These are phyloP conservation scores for Lasioglossum calceatum DNA, from an alignment of 2,888 invertebrate species.

Conservation along the genomic window DNA sequence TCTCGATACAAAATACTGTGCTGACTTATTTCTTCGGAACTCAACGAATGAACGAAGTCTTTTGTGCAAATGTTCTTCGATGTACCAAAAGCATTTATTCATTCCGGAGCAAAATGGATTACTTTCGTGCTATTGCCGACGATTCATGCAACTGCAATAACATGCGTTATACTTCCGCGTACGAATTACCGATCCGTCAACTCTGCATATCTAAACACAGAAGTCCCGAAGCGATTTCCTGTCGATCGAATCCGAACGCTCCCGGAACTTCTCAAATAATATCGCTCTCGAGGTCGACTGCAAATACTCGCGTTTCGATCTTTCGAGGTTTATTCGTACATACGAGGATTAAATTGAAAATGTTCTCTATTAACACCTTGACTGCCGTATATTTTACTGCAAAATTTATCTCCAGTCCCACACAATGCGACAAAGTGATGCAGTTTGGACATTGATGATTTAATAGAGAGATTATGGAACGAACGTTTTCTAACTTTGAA, in stretches of 20 bases:
- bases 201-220: neutral
- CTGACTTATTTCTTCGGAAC: neutral
- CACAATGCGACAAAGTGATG: too few relatives aligned
- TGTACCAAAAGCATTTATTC: neutral
- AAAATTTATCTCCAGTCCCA: neutral
- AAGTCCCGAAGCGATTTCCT: neutral
- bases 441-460: too few relatives aligned
- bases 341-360: neutral
- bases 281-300: neutral
- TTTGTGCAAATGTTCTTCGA: too few relatives aligned
- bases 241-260: neutral
- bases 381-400: neutral
- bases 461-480: too few relatives aligned
- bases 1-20: neutral
- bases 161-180: neutral
- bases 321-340: neutral
- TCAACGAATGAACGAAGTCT: too few relatives aligned
- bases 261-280: neutral
- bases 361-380: neutral
- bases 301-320: neutral
- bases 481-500: too few relatives aligned
- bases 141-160: neutral
- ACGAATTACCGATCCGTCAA: neutral
- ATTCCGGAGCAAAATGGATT: neutral
- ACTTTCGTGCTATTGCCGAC: neutral